Evolutionary conservation across 2,888 invertebrate genomes (phyloP).

Genomic region (Ophion slaviceki): DNA sequence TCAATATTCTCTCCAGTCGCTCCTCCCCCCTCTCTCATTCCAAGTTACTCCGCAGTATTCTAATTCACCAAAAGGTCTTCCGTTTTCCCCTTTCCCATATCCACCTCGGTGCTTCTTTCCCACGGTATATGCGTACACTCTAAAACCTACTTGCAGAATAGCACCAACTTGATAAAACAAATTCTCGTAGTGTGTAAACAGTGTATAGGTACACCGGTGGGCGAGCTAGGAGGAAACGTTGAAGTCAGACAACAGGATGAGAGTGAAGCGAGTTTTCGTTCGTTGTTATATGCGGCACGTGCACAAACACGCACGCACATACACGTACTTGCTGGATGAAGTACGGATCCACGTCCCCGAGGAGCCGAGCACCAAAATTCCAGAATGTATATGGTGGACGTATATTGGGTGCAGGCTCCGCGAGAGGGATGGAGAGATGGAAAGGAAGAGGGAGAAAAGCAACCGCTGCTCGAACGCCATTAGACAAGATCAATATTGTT

Average conservation of each 20-base stretch:
- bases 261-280: constrained; percentile 74
- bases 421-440: constrained; percentile 46
- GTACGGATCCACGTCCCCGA: constrained; percentile 39
- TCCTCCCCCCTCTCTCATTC: neutral
- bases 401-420: neutral
- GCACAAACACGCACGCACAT: neutral
- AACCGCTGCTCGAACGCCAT: constrained; percentile 77
- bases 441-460: constrained; percentile 64
- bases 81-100: constrained; percentile 24
- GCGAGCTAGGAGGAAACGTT: constrained; percentile 68
- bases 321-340: constrained; percentile 6
- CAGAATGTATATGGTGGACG: constrained; percentile 15
- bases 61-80: constrained; percentile 48
- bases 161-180: constrained; percentile 82
- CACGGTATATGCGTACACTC: constrained; percentile 55
- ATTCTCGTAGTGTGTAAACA: constrained; percentile 80
- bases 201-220: constrained; percentile 62
- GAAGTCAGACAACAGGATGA: constrained; percentile 78
- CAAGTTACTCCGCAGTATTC: constrained; percentile 29
- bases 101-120: constrained; percentile 23
- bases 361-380: constrained; percentile 50
- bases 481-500: constrained; percentile 82
- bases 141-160: constrained; percentile 68
- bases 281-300: constrained; percentile 47
- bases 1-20: constrained; percentile 6